A percentile compares a stretch with the other conserved stretches of the same genome.
These are phyloP conservation scores for Prolemur simus DNA, from an alignment of 2,113 vertebrate genomes.

Conservation along the genomic window DNA sequence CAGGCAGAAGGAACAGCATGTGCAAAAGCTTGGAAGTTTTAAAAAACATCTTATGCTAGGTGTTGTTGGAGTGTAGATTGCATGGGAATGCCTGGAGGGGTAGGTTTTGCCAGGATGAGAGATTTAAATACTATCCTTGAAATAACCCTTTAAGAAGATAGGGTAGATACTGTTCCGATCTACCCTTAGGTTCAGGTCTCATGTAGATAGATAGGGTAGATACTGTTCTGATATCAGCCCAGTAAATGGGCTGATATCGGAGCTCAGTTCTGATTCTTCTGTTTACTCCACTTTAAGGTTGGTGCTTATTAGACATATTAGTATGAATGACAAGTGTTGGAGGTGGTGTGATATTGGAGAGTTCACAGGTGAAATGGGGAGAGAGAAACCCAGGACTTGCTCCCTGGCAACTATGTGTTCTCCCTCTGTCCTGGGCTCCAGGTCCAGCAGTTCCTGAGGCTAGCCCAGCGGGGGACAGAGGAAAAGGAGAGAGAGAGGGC, in stretches of 20 bases:
- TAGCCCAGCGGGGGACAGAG: constrained; percentile 83
- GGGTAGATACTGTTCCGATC: neutral
- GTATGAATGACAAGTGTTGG: neutral
- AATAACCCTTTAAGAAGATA: neutral
- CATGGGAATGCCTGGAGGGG: neutral
- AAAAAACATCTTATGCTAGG: neutral
- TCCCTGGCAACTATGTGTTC: neutral
- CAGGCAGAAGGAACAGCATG: neutral
- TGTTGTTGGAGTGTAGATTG: neutral
- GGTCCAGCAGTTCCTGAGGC: constrained; percentile 86
- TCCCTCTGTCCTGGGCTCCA: constrained; percentile 55
- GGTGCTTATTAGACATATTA: neutral
- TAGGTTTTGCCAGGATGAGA: constrained; percentile 8
- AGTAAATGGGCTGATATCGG: neutral
- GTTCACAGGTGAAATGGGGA: neutral
- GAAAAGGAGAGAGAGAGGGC: constrained; percentile 81
- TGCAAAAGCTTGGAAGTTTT: neutral
- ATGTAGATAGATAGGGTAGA: too few relatives aligned
- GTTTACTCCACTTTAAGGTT: neutral
- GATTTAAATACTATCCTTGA: constrained; percentile 41
- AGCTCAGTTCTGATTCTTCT: constrained; percentile 1
- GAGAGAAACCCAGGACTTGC: neutral
- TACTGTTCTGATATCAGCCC: too few relatives aligned
- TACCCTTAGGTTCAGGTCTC: constrained; percentile 16
- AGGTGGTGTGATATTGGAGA: neutral